These are phyloP conservation scores for Aradophagus sp. DNA, from an alignment of 1,140 invertebrate species.

Conservation along the genomic window DNA sequence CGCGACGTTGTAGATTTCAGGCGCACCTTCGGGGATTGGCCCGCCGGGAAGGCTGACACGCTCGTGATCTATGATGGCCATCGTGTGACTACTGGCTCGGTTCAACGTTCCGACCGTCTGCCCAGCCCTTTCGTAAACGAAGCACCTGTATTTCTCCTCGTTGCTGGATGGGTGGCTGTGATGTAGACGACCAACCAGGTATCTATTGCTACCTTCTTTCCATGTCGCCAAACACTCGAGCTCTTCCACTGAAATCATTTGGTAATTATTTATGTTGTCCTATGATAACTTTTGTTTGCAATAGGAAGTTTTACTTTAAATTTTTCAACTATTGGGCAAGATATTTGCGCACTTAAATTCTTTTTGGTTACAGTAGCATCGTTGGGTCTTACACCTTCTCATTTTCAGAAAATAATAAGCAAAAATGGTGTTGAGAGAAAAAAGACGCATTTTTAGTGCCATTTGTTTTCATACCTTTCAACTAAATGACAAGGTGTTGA, in stretches of 20 bases:
- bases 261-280: too few species aligned
- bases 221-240: constrained; percentile 89
- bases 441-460: too few species aligned
- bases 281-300: too few species aligned
- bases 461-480: too few species aligned
- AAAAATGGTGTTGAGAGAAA: too few species aligned
- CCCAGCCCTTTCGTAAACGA: constrained; percentile 88
- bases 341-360: too few species aligned
- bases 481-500: too few species aligned
- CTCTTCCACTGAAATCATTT: constrained; percentile 87
- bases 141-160: constrained; percentile 93
- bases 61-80: constrained; percentile 65
- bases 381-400: too few species aligned
- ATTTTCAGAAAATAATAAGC: too few species aligned
- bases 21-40: constrained; percentile 66
- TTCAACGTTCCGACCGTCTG: constrained; percentile 67
- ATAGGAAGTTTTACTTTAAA: too few species aligned
- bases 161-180: constrained; percentile 90
- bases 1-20: constrained; percentile 83
- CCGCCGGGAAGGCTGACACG: constrained; percentile 60
- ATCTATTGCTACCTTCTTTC: constrained; percentile 91
- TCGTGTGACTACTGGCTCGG: constrained; percentile 64
- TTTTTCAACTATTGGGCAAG: too few species aligned
- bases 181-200: constrained; percentile 86
- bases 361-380: too few species aligned